Evolutionary conservation across 2,888 invertebrate genomes (phyloP), one percentile per base, ranked within the genome.

Genomic region (Limnephilus rhombicus): DNA sequence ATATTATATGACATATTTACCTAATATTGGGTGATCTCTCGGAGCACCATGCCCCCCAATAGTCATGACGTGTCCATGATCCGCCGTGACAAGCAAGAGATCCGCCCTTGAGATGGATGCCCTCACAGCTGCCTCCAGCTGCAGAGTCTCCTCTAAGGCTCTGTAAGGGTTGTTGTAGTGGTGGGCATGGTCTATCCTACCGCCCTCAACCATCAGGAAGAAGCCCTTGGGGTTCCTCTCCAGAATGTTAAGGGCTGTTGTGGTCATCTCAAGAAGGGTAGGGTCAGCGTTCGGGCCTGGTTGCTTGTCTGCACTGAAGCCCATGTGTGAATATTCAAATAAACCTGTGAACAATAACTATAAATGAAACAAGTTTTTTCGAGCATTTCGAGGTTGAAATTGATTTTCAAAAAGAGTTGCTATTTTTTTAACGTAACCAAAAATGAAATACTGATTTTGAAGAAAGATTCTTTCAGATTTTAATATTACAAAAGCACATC

Each of bases 41-140:
- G 97, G 97, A 80, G 98, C 98, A 18, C 98, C 97, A 94, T 98
- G 97, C n/a, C 98, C 98, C 80, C 98, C 98, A 94, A 98, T 97
- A 85, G 98, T 98, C 95, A 98, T 96, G 49, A 98, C 98, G 94
- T 98, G 98, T 3, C 98, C 98, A 95, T 98, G 98, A 95, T 98
- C 98, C 3, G 98, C 97, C 0, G 98, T 98, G 93, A 98, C 97
- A 85, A 98, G 97, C 90, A 98, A 96, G 93, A 98, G 95, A 94
- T 98, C 97, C 49, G 98, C 97, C 94, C 97, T 96, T 93, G 97
- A 97, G 94, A 98, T 94, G 18, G 98, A 97, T 5, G 97, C 97
- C 93, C 97, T 95, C 80, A 98, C 96, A 2, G 98, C 98, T 85
- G 97, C 97, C 95, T 98, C 98, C 94, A 98, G 95, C 86, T 97